Conservation (phyloP, 2,888 invertebrate species). For the Lepidocyrtoides sp. region DNA sequence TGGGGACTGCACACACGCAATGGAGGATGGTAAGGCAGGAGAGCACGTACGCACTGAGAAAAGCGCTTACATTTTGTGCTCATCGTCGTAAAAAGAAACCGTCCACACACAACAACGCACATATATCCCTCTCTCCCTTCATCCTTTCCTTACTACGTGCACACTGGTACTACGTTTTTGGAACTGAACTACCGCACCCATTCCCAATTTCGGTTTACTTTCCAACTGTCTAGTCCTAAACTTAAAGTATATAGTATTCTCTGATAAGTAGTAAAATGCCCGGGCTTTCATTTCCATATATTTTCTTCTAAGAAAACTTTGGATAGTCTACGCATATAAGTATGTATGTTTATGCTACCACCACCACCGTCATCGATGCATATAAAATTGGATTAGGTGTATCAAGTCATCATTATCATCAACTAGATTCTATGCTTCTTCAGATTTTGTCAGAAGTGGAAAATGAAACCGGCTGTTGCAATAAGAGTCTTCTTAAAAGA, state of each 20-base stretch:
- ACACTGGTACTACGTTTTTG: too few relatives aligned
- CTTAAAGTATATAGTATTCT: neutral
- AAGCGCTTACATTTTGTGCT: neutral
- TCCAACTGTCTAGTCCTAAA: neutral
- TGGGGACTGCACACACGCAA: neutral
- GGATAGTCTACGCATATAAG: neutral
- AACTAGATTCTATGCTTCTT: neutral
- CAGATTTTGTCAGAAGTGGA: neutral
- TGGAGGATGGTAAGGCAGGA: neutral
- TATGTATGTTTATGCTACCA: neutral
- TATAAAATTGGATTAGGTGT: slow-evolving; percentile 49
- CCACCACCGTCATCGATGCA: neutral
- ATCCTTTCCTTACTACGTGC: too few relatives aligned
- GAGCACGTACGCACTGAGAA: neutral
- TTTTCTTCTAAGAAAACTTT: neutral
- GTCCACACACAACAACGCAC: too few relatives aligned
- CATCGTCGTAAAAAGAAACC: neutral
- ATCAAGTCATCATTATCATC: slow-evolving; percentile 35
- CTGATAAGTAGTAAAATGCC: neutral
- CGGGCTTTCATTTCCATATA: slow-evolving; percentile 39
- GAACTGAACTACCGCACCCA: too few relatives aligned
- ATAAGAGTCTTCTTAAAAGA: neutral
- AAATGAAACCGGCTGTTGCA: slow-evolving; percentile 9
- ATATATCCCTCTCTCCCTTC: too few relatives aligned
- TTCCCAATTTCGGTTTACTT: neutral